Conservation (phyloP, 2,888 invertebrate species). For the Carterocephalus palaemon region DNA sequence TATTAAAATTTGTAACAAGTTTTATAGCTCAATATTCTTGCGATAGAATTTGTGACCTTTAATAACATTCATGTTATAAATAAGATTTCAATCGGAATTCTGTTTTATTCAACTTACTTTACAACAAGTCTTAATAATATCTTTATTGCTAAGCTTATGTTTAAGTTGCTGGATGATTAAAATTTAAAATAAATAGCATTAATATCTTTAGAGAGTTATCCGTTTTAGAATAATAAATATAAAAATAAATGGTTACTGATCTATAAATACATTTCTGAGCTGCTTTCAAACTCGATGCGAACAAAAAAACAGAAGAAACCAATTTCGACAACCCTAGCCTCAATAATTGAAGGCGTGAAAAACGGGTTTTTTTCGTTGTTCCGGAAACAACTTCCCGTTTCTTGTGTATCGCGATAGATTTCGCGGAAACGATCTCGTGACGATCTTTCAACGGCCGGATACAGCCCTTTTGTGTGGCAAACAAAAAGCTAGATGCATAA, state of each 20-base stretch:
- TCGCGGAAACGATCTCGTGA: conserved; percentile 64
- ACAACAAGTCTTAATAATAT: conserved; percentile 1
- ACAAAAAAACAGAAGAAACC: no score
- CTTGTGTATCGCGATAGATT: conserved; percentile 70
- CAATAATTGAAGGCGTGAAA: conserved; percentile 46
- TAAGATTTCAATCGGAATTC: neutral
- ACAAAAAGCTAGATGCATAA: conserved; percentile 55
- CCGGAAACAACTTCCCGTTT: conserved; percentile 76
- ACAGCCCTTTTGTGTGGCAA: conserved; percentile 68
- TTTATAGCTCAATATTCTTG: neutral
- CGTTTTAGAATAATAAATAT: no score
- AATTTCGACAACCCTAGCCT: conserved; percentile 12
- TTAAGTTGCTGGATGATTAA: conserved; percentile 6
- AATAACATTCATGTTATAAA: conserved; percentile 6
- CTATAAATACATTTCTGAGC: neutral
- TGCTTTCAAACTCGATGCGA: neutral
- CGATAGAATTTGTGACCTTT: neutral
- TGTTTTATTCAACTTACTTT: conserved; percentile 5
- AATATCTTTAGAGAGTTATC: conserved; percentile 14
- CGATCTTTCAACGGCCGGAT: conserved; percentile 64
- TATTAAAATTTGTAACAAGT: conserved; percentile 11
- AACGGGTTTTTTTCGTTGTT: conserved; percentile 61
- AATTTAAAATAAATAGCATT: conserved; percentile 12
- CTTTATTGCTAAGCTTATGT: conserved; percentile 2
- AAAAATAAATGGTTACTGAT: no score